phyloP scores from a whole-genome alignment of 2,888 invertebrate genomes.

The Opisthograptis luteolata region DNA sequence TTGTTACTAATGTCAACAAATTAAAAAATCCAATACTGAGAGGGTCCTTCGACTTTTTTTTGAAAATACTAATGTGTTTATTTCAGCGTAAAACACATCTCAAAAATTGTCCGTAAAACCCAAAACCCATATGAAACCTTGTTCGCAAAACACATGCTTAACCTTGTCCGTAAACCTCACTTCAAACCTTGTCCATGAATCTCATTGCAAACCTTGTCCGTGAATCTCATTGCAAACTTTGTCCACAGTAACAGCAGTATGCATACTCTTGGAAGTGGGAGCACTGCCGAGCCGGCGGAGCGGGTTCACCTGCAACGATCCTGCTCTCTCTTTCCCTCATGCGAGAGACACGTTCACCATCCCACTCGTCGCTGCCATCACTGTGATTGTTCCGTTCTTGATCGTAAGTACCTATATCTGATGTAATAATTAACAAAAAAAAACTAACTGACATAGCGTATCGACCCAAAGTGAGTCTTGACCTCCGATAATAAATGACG shows the following conservation, averaged over 20 bases:
- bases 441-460: no score
- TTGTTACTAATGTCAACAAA: no score
- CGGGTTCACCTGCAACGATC: constrained; percentile 90
- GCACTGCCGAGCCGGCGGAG: constrained; percentile 85
- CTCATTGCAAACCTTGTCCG: constrained; percentile 18
- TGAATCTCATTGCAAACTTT: constrained; percentile 35
- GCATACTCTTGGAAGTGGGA: constrained; percentile 86
- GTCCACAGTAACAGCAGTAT: constrained; percentile 84
- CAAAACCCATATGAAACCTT: no score
- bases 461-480: no score
- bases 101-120: no score
- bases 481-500: no score
- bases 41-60: no score
- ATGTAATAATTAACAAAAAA: no score
- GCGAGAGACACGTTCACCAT: constrained; percentile 88
- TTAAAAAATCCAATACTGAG: no score
- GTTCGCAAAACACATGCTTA: no score
- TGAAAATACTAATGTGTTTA: no score
- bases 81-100: no score
- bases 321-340: constrained; percentile 86
- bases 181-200: constrained; percentile 6
- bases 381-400: constrained; percentile 83
- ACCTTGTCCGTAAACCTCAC: constrained; percentile 15
- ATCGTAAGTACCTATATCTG: constrained; percentile 86
- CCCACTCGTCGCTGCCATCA: constrained; percentile 79